A percentile compares a stretch with the other conserved stretches of the same genome.
Evolutionary conservation across 1,140 invertebrate species (phyloP).

Genomic region (Ips nitidus): DNA sequence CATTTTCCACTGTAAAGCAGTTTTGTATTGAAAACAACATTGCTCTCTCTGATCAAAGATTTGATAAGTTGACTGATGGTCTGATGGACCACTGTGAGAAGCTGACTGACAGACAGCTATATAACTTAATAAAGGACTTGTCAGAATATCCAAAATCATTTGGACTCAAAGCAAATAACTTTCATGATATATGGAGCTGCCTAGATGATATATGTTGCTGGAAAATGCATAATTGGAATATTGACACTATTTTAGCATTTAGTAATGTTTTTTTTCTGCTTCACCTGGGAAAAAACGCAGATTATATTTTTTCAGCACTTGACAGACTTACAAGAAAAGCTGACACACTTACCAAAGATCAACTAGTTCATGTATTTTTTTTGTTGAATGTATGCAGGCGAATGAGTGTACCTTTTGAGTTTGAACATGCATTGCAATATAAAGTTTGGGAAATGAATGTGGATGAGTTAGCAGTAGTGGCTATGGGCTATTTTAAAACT

Average conservation of each 20-base stretch:
- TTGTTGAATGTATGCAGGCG: conserved; percentile 55
- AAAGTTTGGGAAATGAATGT: conserved; percentile 54
- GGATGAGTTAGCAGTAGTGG: conserved; percentile 60
- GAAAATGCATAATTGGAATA: conserved; percentile 50
- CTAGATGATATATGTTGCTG: conserved; percentile 58
- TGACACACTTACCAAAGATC: conserved; percentile 52
- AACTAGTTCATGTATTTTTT: conserved; percentile 60
- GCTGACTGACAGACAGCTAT: conserved; percentile 53
- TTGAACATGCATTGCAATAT: conserved; percentile 55
- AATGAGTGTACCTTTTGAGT: conserved; percentile 56
- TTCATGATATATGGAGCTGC: conserved; percentile 57
- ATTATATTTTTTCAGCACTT: conserved; percentile 54
- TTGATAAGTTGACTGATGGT: conserved; percentile 51
- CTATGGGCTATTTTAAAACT: conserved; percentile 65
- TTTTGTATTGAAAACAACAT: conserved; percentile 50
- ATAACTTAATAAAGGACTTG: conserved; percentile 49
- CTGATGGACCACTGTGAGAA: conserved; percentile 52
- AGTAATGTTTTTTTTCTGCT: conserved; percentile 58
- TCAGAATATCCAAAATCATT: conserved; percentile 48
- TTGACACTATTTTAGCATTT: conserved; percentile 53
- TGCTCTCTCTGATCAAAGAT: conserved; percentile 48
- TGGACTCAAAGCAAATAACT: conserved; percentile 50
- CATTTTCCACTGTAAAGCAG: conserved; percentile 50
- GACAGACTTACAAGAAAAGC: conserved; percentile 55
- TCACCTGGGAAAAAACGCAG: conserved; percentile 46